Evolutionary conservation across 2,797 vertebrate genomes (phyloP), one percentile per base, ranked within the genome.

Genomic region (Lagocephalus sceleratus): DNA sequence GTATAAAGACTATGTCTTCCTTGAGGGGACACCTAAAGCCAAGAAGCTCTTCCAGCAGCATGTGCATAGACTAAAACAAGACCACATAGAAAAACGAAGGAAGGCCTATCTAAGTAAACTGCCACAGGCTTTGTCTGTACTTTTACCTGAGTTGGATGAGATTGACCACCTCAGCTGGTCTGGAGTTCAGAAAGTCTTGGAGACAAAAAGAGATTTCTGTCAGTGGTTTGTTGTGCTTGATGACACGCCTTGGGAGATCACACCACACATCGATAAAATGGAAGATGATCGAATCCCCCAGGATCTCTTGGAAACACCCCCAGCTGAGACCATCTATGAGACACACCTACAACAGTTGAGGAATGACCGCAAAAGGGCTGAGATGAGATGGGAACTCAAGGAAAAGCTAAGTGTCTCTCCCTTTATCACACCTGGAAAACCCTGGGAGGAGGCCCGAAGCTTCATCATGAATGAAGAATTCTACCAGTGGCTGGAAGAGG

Each of bases 381-480:
- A 97, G 69, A 93, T 98, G 93, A 81, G 93, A 50, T 81, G 90
- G 72, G 92, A 95, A 0, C 98, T 99, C 75, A 97, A 95, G 49
- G 94, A 95, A 26, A 97, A 91, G 77, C 80, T 99, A 72, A 90
- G 91, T 66, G 86, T 87, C 0, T 98, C 97, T 0, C 95, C 91
- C 2, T 98, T 98, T 76, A 90, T 99, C 69, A 98, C 95, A 1
- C 94, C 96, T 0, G 97, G 96, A 0, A 98, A 97, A 59, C 96
- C 96, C 0, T 99, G 96, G 95, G 97, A 99, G 61, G 97, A 99
- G 52, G 96, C 96, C 0, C 89, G 97, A 0, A 98, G 95, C 80
- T 99, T 98, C 83, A 97, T 98, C 50, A 98, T 98, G 96, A 98
- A 94, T 25, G 94, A 95, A 74, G 94, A 96, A 62, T 96, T 99